Percentiles rank a stretch among this genome's conserved stretches.
These are phyloP conservation scores for Myxocyprinus asiaticus DNA, from an alignment of 2,113 vertebrate genomes.

Conservation along the genomic window DNA sequence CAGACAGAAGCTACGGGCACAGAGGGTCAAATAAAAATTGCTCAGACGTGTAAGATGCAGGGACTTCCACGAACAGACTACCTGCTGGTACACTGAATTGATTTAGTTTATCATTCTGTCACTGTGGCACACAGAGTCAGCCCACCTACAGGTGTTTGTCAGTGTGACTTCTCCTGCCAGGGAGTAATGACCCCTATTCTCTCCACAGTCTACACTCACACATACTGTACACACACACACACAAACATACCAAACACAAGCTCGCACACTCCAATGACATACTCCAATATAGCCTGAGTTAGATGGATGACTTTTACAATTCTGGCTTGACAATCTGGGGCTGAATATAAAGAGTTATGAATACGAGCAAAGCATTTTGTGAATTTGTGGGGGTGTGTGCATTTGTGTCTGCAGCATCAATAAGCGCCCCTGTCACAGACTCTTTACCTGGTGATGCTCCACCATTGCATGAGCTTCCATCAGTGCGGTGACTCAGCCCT, in stretches of 20 bases:
- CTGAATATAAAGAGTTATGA: slow-evolving; percentile 39
- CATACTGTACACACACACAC: background rate
- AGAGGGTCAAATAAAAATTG: slow-evolving; percentile 68
- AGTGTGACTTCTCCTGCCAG: slow-evolving; percentile 14
- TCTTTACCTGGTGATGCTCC: slow-evolving; percentile 32
- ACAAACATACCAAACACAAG: slow-evolving; percentile 12
- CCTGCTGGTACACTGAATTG: slow-evolving; percentile 22
- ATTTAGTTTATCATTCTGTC: slow-evolving; percentile 44
- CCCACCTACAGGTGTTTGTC: slow-evolving; percentile 51
- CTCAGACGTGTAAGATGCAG: slow-evolving; percentile 55
- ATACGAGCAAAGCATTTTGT: background rate
- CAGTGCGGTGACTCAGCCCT: slow-evolving; percentile 42
- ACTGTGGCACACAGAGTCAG: slow-evolving; percentile 29
- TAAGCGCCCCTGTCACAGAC: slow-evolving; percentile 23
- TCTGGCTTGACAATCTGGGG: slow-evolving; percentile 36
- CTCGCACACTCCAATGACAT: background rate
- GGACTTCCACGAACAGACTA: slow-evolving; percentile 59
- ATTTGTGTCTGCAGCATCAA: slow-evolving; percentile 44
- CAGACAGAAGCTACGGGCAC: slow-evolving; percentile 65
- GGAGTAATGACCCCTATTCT: slow-evolving; percentile 7
- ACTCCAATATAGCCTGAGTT: slow-evolving; percentile 32
- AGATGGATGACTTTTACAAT: slow-evolving; percentile 46
- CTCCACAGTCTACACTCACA: background rate
- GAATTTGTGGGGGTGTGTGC: slow-evolving; percentile 24
- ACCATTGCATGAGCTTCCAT: slow-evolving; percentile 22